Conservation (phyloP, 2,888 invertebrate species). For the Eutolmus rufibarbis region DNA sequence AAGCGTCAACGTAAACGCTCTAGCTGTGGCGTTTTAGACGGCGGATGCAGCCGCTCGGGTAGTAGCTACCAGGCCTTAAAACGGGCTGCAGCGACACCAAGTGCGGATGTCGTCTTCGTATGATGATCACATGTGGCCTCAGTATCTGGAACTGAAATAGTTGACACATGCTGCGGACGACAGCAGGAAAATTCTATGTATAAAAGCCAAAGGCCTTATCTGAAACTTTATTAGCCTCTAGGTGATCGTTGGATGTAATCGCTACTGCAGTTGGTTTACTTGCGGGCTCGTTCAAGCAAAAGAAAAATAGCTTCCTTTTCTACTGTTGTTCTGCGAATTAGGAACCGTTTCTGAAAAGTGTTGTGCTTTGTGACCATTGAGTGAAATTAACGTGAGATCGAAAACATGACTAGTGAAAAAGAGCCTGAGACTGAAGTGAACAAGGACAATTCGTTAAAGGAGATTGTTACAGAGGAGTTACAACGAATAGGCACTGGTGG, state of each 20-base stretch:
- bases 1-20: not conserved
- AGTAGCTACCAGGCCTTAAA: not conserved
- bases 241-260: not conserved
- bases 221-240: not conserved
- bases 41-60: not conserved
- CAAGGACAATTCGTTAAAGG: slow-evolving; percentile 53
- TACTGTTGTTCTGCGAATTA: not conserved
- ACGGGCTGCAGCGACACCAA: not conserved
- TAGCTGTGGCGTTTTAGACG: not conserved
- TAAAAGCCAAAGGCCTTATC: slow-evolving; percentile 15
- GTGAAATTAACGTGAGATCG: not conserved
- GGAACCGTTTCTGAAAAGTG: not conserved
- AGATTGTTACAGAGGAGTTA: slow-evolving; percentile 58
- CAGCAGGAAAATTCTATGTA: not conserved
- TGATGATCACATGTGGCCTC: not conserved
- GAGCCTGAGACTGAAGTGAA: not conserved
- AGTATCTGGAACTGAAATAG: not conserved
- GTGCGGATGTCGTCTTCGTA: not conserved
- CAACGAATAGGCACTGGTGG: slow-evolving; percentile 60
- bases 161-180: not conserved
- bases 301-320: not conserved
- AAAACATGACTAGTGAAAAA: not conserved
- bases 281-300: not conserved
- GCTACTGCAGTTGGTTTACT: not conserved
- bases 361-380: not conserved